Evolutionary conservation across 1,140 invertebrate genomes (phyloP), one percentile per base, ranked within the genome.

Genomic region (Drosophila setifemur): DNA sequence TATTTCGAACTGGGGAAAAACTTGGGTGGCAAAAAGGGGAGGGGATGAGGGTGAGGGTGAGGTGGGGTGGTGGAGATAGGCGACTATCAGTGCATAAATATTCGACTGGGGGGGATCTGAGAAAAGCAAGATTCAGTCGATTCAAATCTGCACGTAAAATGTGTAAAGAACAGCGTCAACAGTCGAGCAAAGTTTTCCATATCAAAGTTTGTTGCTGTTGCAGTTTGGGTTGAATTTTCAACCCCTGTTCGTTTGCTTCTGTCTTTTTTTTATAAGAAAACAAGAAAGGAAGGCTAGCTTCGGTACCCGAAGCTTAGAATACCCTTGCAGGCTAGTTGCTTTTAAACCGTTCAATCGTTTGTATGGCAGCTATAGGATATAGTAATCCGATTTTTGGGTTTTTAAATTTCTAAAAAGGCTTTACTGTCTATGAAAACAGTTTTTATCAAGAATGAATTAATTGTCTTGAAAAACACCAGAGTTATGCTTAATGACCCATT

Each of bases 101-200:
- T 18, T 44, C 45, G 9, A 16, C 33, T 14, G 9, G 28, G n/a
- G n/a, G n/a, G 21, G 31, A 21, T 44, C 8, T 7, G 2, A 7
- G 3, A 12, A 33, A n/a, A 12, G 31, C 31, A 33, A 23, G 21
- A 3, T 23, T 23, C 21, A 18, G 9, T n/a, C 8, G 2, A 1
- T n/a, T 9, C 31, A 44, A 60, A 60, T 50, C 39, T 44, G 37
- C 44, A 31, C 21, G 39, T 68, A 50, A 71, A 70, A 26, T 70
- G 21, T 44, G 37, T 45, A 70, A 50, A 33, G 31, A 70, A 44
- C 44, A 39, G 26, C 55, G 45, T 55, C 26, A 60, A 40, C 12
- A 37, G 12, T 29, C 45, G 8, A 4, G 6, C 2, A 54, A 52
- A 54, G 37, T 54, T 63, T 64, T 64, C 12, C 19, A 35, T 11